These are phyloP conservation scores for Pangasius larnaudii DNA, from an alignment of 2,797 vertebrate species.

Conservation along the genomic window DNA sequence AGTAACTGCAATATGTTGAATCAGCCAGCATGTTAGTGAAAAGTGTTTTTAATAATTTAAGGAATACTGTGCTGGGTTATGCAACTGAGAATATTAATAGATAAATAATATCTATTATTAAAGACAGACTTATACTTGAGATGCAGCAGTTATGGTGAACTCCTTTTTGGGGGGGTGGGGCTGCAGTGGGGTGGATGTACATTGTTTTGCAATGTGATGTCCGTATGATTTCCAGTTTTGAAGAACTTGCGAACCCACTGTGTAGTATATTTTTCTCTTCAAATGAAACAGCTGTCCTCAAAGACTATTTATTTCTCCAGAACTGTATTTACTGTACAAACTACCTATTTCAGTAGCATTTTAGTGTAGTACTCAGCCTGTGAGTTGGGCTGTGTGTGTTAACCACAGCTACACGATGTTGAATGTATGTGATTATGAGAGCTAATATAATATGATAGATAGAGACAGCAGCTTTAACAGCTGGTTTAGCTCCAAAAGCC, in stretches of 20 bases:
- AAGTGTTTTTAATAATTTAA: not conserved
- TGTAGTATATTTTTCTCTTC: not conserved
- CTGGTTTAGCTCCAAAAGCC: slow-evolving; percentile 58
- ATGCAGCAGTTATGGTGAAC: not conserved
- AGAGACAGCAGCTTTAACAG: slow-evolving; percentile 63
- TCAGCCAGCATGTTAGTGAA: not conserved
- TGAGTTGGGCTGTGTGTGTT: not conserved
- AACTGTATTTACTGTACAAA: not conserved
- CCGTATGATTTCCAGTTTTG: not conserved
- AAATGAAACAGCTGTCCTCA: not conserved
- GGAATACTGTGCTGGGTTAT: not conserved
- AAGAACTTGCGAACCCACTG: not conserved
- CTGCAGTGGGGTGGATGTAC: not conserved
- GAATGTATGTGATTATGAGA: slow-evolving; percentile 35
- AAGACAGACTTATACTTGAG: not conserved
- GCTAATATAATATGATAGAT: slow-evolving; percentile 25
- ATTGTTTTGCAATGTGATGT: not conserved
- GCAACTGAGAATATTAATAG: not conserved
- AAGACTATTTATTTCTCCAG: not conserved
- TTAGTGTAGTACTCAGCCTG: not conserved
- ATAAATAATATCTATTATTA: not conserved
- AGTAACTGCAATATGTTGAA: not conserved
- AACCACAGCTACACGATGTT: not conserved
- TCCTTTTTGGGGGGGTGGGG: not conserved
- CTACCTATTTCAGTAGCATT: not conserved